Evolutionary conservation across 35 echinoderm and acorn worm genomes (phyloP), one percentile per base, ranked within the genome.

Genomic region (Ophiothrix spiculata): DNA sequence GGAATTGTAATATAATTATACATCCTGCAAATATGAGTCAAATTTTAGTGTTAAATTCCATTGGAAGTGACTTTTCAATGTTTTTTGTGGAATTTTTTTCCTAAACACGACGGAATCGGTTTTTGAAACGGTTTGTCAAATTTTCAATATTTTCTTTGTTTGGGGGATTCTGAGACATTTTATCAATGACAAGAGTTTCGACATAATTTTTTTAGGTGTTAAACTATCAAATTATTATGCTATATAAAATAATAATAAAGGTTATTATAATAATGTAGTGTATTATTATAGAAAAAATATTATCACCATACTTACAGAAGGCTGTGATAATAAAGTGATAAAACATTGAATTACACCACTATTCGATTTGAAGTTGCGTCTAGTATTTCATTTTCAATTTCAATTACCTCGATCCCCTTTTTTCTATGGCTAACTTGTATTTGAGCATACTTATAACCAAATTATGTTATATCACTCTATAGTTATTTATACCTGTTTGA

Each of bases 401-500:
- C 16, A 63, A 0, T 63, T 63, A 15, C 56, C 16, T 63, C 28
- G 56, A 17, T 63, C 28, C 16, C 28, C 28, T 63, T 63, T n/a
- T 63, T 63, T 15, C 16, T n/a, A 15, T 63, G 56, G 28, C 56
- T 63, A 63, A 63, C 28, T 63, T 63, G 28, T 63, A 17, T 15
- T 63, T 17, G 15, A 17, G 16, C 28, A 63, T n/a, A 17, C 28
- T 15, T 63, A 17, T 63, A 63, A 17, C 16, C 16, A 15, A 17
- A 15, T 63, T 63, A n/a, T 17, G 28, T 63, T 63, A n/a, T 17
- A 63, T 17, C 56, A 63, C 0, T 17, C 0, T 74, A 32, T 29
- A 74, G 6, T 8, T 8, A 8, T 29, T 12, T 21, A 11, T 29
- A 97, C 94, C 79, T 97, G 74, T 77, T 88, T 86, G 49, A 92